Conservation (phyloP, 1,140 invertebrate species). For the Bombyx mandarina region DNA sequence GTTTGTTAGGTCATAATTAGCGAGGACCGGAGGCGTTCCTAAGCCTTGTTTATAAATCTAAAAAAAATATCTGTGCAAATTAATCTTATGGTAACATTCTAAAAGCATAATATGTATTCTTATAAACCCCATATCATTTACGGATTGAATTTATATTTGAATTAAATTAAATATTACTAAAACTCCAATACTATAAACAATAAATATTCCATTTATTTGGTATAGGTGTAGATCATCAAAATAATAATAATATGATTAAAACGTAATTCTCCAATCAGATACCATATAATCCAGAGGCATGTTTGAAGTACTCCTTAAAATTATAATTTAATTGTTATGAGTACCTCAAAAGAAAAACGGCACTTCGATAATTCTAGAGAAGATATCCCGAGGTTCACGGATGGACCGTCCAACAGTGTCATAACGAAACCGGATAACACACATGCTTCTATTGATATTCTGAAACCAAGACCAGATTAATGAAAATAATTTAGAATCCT, state of each 20-base stretch:
- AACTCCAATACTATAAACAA: background rate
- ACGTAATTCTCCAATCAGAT: too few species aligned
- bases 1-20: constrained; percentile 34
- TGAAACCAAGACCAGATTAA: constrained; percentile 12
- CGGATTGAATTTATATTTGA: too few species aligned
- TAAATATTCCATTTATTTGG: background rate
- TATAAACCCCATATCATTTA: too few species aligned
- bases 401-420: constrained; percentile 22
- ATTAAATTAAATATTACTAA: background rate
- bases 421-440: constrained; percentile 27
- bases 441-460: constrained; percentile 40
- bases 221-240: too few species aligned
- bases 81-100: background rate
- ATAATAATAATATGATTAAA: too few species aligned
- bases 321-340: too few species aligned
- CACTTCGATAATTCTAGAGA: constrained; percentile 32
- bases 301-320: too few species aligned
- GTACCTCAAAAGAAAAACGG: constrained; percentile 44
- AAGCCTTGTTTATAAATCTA: constrained; percentile 29
- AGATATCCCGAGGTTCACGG: constrained; percentile 34
- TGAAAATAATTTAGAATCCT: background rate
- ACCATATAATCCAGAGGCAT: too few species aligned
- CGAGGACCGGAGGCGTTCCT: constrained; percentile 31
- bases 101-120: too few species aligned
- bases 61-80: constrained; percentile 8